phyloP scores from a whole-genome alignment of 1,140 invertebrate species.

The Oryzaephilus surinamensis region DNA sequence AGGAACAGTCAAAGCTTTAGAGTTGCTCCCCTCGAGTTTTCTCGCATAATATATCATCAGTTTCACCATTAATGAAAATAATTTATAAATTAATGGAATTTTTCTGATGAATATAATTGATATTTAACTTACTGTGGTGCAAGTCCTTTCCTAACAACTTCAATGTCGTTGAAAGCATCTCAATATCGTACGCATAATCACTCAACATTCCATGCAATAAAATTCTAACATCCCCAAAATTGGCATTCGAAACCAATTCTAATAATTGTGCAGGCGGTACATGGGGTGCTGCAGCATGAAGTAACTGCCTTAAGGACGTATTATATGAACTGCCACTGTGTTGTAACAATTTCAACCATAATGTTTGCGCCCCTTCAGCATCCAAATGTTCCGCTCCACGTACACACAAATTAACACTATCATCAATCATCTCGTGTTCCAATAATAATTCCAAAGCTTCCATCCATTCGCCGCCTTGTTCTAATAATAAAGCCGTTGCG shows the following conservation, averaged over 20 bases:
- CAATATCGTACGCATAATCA: slow-evolving; percentile 38
- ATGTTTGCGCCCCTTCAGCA: slow-evolving; percentile 32
- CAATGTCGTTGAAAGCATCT: slow-evolving; percentile 32
- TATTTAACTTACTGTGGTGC: slow-evolving; percentile 29
- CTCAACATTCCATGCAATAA: slow-evolving; percentile 40
- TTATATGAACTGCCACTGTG: slow-evolving; percentile 28
- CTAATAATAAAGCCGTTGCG: slow-evolving; percentile 38
- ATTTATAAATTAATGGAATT: neutral
- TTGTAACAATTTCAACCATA: slow-evolving; percentile 39
- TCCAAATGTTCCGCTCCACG: slow-evolving; percentile 35
- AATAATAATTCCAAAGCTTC: slow-evolving; percentile 39
- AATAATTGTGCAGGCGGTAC: slow-evolving; percentile 40
- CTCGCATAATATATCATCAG: neutral
- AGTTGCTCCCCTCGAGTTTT: neutral
- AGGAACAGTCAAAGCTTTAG: neutral
- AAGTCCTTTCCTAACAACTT: slow-evolving; percentile 35
- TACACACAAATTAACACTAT: slow-evolving; percentile 34
- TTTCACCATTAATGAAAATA: slow-evolving; percentile 1
- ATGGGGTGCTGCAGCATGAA: slow-evolving; percentile 43
- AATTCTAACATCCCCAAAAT: slow-evolving; percentile 41
- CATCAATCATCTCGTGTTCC: slow-evolving; percentile 26
- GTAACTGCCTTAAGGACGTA: slow-evolving; percentile 34
- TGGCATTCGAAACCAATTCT: slow-evolving; percentile 38
- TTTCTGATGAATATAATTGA: slow-evolving; percentile 1
- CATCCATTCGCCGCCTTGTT: slow-evolving; percentile 38